Percentiles rank a stretch among this genome's conserved stretches.
These are phyloP conservation scores for Pemphigus obesinymphae DNA, from an alignment of 1,140 invertebrate species.

Conservation along the genomic window DNA sequence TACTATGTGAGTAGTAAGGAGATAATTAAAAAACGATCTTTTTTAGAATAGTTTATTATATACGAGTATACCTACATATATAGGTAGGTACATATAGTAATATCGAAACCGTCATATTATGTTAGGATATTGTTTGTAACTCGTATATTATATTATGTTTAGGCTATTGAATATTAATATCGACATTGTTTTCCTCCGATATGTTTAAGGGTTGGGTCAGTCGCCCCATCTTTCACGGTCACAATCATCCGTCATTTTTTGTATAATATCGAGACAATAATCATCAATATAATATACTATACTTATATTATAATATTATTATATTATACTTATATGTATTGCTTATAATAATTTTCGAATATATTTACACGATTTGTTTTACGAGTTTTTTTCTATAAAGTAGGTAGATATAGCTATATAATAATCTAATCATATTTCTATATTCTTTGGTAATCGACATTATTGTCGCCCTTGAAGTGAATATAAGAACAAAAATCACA, in stretches of 20 bases:
- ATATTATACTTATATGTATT: too few species aligned
- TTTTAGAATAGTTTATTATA: too few species aligned
- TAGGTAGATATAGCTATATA: too few species aligned
- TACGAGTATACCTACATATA: too few species aligned
- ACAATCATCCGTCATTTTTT: neutral
- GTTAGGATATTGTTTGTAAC: neutral
- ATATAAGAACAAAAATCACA: neutral
- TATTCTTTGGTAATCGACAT: too few species aligned
- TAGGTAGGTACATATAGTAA: too few species aligned
- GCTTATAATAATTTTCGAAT: neutral
- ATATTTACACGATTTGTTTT: neutral
- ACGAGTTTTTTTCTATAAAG: too few species aligned
- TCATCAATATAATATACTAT: neutral
- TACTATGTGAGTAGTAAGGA: too few species aligned
- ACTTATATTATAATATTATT: too few species aligned
- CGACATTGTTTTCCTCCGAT: neutral
- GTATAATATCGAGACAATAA: neutral
- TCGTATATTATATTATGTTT: neutral
- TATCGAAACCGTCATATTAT: too few species aligned
- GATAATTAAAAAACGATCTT: neutral
- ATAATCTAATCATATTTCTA: too few species aligned
- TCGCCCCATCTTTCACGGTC: conserved; percentile 7
- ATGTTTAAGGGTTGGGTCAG: conserved; percentile 4
- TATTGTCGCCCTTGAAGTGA: conserved; percentile 5
- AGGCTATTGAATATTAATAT: conserved; percentile 10